Evolutionary conservation across 2,888 invertebrate genomes (phyloP).

Genomic region (Ischnura elegans): DNA sequence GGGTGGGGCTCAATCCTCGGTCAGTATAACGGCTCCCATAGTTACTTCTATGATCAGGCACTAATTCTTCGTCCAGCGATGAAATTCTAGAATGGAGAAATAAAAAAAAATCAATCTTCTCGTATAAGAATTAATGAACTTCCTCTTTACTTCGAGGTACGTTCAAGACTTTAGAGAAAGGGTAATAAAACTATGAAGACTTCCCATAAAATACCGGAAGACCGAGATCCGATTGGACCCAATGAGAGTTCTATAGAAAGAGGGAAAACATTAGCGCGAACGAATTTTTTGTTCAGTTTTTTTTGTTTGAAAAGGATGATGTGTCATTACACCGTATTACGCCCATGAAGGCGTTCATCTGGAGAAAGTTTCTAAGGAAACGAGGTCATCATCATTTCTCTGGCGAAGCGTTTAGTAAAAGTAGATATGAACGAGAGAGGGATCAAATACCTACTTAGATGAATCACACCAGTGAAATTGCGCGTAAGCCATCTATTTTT

Average conservation of each 20-base stretch:
- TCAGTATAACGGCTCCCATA: neutral
- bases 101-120: neutral
- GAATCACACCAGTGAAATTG: no score
- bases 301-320: neutral
- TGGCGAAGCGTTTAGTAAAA: neutral
- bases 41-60: neutral
- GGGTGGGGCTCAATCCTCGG: neutral
- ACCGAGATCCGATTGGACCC: neutral
- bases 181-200: neutral
- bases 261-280: neutral
- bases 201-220: neutral
- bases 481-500: no score
- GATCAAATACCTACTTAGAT: neutral
- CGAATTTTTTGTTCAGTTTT: neutral
- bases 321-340: slow-evolving; percentile 15
- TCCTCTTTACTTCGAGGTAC: neutral
- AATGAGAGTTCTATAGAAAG: no score
- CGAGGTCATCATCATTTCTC: neutral
- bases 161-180: neutral
- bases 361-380: slow-evolving; percentile 12
- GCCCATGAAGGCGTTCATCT: neutral
- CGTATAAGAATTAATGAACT: neutral
- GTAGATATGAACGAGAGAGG: neutral
- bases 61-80: slow-evolving; percentile 30
- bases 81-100: neutral